A percentile compares a stretch with the other conserved stretches of the same genome.
Evolutionary conservation across 2,113 vertebrate genomes (phyloP).

Genomic region (Pangasianodon gigas): DNA sequence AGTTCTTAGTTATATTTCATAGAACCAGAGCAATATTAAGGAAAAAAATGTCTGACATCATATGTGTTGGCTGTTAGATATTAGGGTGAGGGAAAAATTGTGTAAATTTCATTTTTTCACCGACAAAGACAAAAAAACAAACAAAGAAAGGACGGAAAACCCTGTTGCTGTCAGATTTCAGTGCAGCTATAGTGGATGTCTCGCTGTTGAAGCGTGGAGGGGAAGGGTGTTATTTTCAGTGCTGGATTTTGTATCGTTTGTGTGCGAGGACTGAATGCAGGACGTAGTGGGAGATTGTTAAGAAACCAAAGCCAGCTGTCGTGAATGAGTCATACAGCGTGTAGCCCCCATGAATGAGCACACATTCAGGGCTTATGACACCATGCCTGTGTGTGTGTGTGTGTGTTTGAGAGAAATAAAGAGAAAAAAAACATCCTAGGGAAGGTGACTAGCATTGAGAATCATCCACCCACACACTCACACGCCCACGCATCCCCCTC

Average conservation of each 20-base stretch:
- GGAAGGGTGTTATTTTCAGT: not conserved
- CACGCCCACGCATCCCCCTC: slow-evolving; percentile 38
- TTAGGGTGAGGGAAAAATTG: not conserved
- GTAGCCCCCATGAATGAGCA: slow-evolving; percentile 50
- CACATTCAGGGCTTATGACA: slow-evolving; percentile 26
- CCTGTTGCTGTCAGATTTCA: not conserved
- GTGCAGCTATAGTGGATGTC: not conserved
- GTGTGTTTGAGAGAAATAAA: slow-evolving; percentile 24
- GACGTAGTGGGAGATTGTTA: slow-evolving; percentile 39
- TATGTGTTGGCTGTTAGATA: not conserved
- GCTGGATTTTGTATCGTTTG: slow-evolving; percentile 24
- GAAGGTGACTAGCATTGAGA: slow-evolving; percentile 44
- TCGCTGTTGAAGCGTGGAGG: not conserved
- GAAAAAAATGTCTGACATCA: not conserved
- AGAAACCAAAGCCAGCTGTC: slow-evolving; percentile 38
- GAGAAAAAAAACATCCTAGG: slow-evolving; percentile 33
- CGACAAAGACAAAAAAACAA: not conserved
- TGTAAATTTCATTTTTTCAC: not conserved
- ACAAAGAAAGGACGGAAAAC: not conserved
- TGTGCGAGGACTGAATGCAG: not conserved
- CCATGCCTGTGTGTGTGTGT: not conserved
- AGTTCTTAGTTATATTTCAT: not conserved
- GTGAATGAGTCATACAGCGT: slow-evolving; percentile 53
- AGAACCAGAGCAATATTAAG: not conserved
- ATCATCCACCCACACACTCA: slow-evolving; percentile 44